These are phyloP conservation scores for Ceyx melanurus DNA, from an alignment of 2,113 vertebrate species.

Conservation along the genomic window DNA sequence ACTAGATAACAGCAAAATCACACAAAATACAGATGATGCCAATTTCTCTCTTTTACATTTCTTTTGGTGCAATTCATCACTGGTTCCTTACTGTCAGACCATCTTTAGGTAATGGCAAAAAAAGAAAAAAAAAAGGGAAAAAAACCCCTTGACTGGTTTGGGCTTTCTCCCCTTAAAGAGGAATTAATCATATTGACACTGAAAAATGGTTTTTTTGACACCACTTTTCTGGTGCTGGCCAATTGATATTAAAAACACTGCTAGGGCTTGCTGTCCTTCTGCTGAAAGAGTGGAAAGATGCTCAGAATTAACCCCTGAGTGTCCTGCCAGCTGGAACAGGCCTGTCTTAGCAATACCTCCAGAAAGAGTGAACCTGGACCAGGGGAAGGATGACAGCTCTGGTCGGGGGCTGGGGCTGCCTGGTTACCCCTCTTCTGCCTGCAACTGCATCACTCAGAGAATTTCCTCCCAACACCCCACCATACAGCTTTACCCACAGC, in stretches of 20 bases:
- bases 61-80: constrained; percentile 55
- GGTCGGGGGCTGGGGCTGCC: neutral
- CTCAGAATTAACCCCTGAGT: neutral
- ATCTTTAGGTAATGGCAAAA: neutral
- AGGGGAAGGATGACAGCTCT: neutral
- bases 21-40: neutral
- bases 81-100: constrained; percentile 34
- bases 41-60: constrained; percentile 30
- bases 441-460: rapidly evolving
- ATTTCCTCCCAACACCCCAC: neutral
- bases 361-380: neutral
- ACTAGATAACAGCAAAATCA: constrained; percentile 26
- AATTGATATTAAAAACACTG: constrained; percentile 8
- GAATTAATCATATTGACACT: constrained; percentile 56
- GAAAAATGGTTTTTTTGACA: constrained; percentile 37
- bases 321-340: neutral
- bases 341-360: rapidly evolving
- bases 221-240: neutral
- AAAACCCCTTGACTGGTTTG: neutral
- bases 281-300: neutral
- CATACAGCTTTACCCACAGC: neutral
- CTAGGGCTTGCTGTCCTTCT: constrained; percentile 9
- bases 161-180: neutral
- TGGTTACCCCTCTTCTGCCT: neutral
- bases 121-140: neutral